Conservation (phyloP, 2,113 vertebrate genomes). For the Gopherus evgoodei region DNA sequence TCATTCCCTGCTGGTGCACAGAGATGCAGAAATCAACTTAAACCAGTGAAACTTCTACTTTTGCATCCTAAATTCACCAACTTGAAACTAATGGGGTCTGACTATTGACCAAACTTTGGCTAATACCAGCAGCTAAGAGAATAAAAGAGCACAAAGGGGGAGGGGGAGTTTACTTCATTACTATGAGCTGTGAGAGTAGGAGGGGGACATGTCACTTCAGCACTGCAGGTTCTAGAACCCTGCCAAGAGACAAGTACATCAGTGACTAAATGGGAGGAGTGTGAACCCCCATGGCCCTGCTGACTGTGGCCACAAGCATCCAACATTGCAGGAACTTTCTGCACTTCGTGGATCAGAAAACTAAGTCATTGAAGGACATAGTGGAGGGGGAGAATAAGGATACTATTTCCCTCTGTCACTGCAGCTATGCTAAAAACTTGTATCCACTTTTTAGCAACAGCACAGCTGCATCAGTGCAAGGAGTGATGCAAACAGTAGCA, state of each 20-base stretch:
- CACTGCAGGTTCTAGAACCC: background rate
- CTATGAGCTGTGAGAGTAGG: too few species aligned
- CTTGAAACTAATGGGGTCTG: background rate
- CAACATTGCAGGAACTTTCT: background rate
- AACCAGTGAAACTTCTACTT: background rate
- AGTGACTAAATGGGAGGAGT: background rate
- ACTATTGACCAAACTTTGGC: background rate
- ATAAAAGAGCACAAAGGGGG: background rate
- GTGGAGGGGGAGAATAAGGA: background rate
- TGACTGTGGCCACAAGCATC: background rate
- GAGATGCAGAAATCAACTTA: background rate
- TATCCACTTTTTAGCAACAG: background rate
- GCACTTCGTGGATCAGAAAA: background rate
- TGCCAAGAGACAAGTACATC: background rate
- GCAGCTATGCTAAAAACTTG: background rate
- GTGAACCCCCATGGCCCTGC: background rate
- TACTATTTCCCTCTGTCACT: background rate
- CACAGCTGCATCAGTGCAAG: background rate
- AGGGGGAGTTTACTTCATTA: too few species aligned
- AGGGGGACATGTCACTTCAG: background rate
- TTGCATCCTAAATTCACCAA: background rate
- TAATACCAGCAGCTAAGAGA: background rate
- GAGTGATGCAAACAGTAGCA: background rate
- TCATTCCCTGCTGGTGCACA: background rate
- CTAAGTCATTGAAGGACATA: background rate